Percentiles rank a stretch among this genome's conserved stretches.
These are phyloP conservation scores for Drosophila saltans DNA, from an alignment of 1,140 invertebrate species.

Conservation along the genomic window DNA sequence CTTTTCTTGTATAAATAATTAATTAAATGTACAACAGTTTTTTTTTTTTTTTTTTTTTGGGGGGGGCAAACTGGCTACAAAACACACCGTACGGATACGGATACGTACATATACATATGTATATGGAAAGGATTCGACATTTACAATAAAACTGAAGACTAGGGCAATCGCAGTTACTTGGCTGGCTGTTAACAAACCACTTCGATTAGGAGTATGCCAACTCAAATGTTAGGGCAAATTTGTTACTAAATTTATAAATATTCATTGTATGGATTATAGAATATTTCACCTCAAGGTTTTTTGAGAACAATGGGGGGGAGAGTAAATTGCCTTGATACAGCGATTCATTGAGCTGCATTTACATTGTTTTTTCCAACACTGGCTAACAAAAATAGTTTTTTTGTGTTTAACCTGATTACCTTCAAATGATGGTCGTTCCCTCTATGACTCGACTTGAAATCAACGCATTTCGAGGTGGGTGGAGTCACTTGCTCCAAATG, in stretches of 20 bases:
- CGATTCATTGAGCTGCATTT: no score
- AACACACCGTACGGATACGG: not conserved
- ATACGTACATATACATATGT: not conserved
- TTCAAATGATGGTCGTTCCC: not conserved
- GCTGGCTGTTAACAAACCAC: slow-evolving; percentile 54
- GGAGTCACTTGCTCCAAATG: slow-evolving; percentile 18
- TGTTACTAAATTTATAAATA: not conserved
- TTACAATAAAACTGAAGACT: not conserved
- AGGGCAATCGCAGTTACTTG: slow-evolving; percentile 52
- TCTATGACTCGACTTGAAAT: not conserved
- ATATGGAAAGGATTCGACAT: not conserved
- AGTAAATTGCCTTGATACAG: no score
- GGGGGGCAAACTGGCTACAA: slow-evolving; percentile 34
- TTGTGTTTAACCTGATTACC: slow-evolving; percentile 1
- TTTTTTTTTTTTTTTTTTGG: slow-evolving; percentile 30
- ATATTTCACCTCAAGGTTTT: no score
- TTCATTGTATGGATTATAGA: not conserved
- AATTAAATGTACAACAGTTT: slow-evolving; percentile 77
- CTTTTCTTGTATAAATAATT: slow-evolving; percentile 78
- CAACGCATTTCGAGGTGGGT: slow-evolving; percentile 2
- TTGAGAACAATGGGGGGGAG: no score
- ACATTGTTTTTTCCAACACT: no score
- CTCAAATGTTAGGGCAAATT: slow-evolving; percentile 18
- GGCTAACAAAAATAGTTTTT: no score
- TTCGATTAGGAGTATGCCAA: slow-evolving; percentile 56